Base-by-base conservation (phyloP, 2,797 vertebrate genomes). In the Acrossocheilus fasciatus region DNA sequence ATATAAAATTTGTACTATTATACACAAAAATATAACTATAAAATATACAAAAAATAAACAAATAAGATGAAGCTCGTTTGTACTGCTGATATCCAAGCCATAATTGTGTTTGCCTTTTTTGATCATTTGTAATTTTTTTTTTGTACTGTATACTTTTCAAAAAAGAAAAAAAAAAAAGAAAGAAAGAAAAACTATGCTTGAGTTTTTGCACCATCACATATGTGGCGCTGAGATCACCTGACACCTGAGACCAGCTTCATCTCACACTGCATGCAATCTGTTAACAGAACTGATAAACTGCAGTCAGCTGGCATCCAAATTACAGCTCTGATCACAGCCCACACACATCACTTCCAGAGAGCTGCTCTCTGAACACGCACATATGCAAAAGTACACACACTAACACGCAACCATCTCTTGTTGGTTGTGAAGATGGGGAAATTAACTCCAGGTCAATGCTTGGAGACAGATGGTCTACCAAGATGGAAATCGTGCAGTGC, bases 271-370 rank as follows among this genome's bases (percentile, higher is more conserved):
- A 54, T 52, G 23, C 15, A 41, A 8, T 82, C 10, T 62, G 81
- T 74, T 74, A 47, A 83, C 17, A 83, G 34, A 77, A 52, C 82
- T 68, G 73, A 76, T 68, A 54, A 54, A 77, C 73, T 39, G 73
- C 45, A n/a, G 26, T 78, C 81, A 50, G 74, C 86, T 70, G 75
- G 82, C 43, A 52, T 11, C 86, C 77, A 92, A 92, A 93, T 92
- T 92, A 91, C 93, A 86, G 90, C 64, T 91, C 66, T 74, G 82
- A 82, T 57, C 45, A 83, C 84, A 76, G 80, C 76, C 23, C 54
- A 87, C 82, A 89, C 87, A 91, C 89, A 91, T 88, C 86, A 87
- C 70, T 54, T 83, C 34, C 30, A 54, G 6, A 26, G 39, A 4
- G 4, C 39, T 70, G 47, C 76, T 57, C 77, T 82, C 10, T 47